Base-by-base conservation (phyloP, 2,113 vertebrate genomes). In the Hemicordylus capensis region DNA sequence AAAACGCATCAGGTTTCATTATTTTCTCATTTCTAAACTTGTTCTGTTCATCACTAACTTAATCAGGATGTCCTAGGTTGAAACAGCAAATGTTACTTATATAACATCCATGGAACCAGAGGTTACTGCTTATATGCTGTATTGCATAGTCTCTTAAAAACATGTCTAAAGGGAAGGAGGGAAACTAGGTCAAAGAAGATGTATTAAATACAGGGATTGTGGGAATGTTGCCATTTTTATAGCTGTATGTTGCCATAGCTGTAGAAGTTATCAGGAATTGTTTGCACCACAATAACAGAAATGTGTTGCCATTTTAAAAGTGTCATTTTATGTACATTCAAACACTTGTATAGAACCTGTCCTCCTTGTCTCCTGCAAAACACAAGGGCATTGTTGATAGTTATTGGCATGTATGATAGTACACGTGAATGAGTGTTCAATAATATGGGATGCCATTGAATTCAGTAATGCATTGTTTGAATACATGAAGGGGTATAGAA, bases 161-260 rank as follows among this genome's bases (percentile, higher is more conserved):
- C 9, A 34, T 61, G 24, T 59, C 64, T 42, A 79, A 85, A 85
- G 22, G 44, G 10, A 6, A 72, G 63, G 22, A 46, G 76, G 14
- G 42, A 85, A 79, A 85, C 31, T 72, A 48, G 64, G 84, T 61
- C 76, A 79, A 4, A 61, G 37, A 78, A 70, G 66, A 78, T 85
- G 44, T 78, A 70, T 61, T 85, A 79, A 78, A 67, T 69, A 70
- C 20, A 85, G 73, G 39, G 76, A 72, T 70, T 85, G 66, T 69
- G 42, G n/a, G 39, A 48, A 37, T 61, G n/a, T 70, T 85, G 76
- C 46, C 51, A 77, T 69, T 85, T 58, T n/a, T n/a, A n/a, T n/a
- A n/a, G n/a, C n/a, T n/a, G n/a, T n/a, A 56, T 67, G n/a, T 78
- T 37, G 58, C 64, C 66, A 70, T 46, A 79, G 28, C 39, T 85